A percentile compares a stretch with the other conserved stretches of the same genome.
Evolutionary conservation across 2,888 invertebrate genomes (phyloP).

Genomic region (Sinhomidia bicolor): DNA sequence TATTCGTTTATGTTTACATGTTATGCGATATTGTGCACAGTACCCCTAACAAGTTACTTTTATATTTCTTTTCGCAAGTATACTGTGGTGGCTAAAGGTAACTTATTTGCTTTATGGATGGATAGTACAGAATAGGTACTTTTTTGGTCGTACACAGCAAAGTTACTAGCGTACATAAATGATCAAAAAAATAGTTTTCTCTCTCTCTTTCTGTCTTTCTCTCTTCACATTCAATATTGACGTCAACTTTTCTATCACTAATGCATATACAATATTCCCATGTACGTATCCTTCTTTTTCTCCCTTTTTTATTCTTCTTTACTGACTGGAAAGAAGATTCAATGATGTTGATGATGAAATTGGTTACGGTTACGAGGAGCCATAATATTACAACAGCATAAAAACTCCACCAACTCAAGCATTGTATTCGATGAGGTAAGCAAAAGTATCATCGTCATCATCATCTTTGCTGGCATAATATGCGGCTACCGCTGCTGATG

Average conservation of each 20-base stretch:
- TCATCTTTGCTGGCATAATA: not conserved
- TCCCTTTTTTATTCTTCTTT: slow-evolving; percentile 4
- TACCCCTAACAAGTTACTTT: too few species aligned
- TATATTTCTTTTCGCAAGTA: not conserved
- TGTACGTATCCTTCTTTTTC: not conserved
- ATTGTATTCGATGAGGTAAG: slow-evolving; percentile 28
- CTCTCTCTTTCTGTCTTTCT: too few species aligned
- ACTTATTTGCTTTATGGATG: slow-evolving; percentile 26
- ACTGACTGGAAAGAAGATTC: slow-evolving; percentile 47
- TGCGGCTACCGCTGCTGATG: not conserved
- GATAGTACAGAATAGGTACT: not conserved
- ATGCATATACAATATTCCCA: not conserved
- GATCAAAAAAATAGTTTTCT: not conserved
- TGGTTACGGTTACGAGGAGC: slow-evolving; percentile 63
- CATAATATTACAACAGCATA: slow-evolving; percentile 30
- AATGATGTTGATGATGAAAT: slow-evolving; percentile 67
- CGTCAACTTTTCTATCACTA: not conserved
- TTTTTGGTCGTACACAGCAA: not conserved
- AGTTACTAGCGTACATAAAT: not conserved
- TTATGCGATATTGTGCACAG: not conserved
- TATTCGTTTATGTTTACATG: not conserved
- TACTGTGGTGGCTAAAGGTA: not conserved
- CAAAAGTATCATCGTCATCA: not conserved
- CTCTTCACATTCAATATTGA: not conserved
- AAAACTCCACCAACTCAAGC: too few species aligned